phyloP scores from a whole-genome alignment of 1,140 invertebrate species.

The Lucilia cuprina region DNA sequence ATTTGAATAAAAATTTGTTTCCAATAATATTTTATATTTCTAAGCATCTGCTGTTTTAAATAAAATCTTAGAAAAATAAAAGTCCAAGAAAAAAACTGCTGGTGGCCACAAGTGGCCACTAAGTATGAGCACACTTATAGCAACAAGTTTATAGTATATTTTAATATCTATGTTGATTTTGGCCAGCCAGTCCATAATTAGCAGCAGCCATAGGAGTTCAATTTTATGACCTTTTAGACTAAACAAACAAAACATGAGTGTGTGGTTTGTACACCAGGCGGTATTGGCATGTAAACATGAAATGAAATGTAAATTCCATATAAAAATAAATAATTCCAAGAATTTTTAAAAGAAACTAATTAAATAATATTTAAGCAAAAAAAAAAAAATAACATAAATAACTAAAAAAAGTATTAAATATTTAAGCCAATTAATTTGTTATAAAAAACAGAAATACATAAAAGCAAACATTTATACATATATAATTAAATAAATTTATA shows the following conservation, averaged over 20 bases:
- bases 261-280: no score
- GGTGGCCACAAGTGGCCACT: slow-evolving; percentile 3
- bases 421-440: slow-evolving; percentile 5
- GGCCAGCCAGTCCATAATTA: not conserved
- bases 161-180: not conserved
- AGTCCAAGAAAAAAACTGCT: not conserved
- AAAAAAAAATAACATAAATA: not conserved
- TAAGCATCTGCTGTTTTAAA: not conserved
- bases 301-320: not conserved
- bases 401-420: not conserved
- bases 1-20: not conserved
- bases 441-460: not conserved
- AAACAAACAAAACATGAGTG: not conserved
- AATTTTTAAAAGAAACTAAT: not conserved
- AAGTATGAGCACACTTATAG: not conserved
- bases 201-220: not conserved
- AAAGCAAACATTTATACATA: not conserved
- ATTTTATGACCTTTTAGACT: not conserved
- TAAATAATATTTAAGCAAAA: not conserved
- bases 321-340: not conserved
- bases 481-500: slow-evolving; percentile 14
- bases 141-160: not conserved
- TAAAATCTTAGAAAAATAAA: not conserved
- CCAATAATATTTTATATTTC: not conserved
- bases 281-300: no score